A percentile compares a stretch with the other conserved stretches of the same genome.
Evolutionary conservation across 2,888 invertebrate genomes (phyloP).

Genomic region (Allygus modestus): DNA sequence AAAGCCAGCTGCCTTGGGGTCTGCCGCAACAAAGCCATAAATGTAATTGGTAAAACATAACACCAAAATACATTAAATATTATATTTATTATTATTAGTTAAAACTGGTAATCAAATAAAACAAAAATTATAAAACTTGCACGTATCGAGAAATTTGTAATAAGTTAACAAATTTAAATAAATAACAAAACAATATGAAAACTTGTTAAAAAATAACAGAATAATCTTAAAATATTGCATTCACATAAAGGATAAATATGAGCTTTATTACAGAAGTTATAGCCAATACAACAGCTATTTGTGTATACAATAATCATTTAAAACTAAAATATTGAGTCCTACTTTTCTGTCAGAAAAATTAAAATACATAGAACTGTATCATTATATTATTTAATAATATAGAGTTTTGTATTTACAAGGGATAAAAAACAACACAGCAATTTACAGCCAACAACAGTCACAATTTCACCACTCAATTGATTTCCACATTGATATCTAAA

Average conservation of each 20-base stretch:
- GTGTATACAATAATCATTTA: neutral
- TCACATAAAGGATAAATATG: neutral
- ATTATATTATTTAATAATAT: constrained; percentile 21
- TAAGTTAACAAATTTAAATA: neutral
- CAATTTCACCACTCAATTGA: constrained; percentile 10
- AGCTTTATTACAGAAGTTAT: no score
- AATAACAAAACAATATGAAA: neutral
- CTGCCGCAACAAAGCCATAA: no score
- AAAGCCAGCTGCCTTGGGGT: no score
- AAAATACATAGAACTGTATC: constrained; percentile 13
- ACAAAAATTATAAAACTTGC: neutral
- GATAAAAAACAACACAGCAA: constrained; percentile 16
- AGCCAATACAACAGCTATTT: no score
- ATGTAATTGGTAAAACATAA: no score
- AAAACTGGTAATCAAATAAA: neutral
- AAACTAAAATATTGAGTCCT: neutral
- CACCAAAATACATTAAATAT: neutral
- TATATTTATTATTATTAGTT: neutral
- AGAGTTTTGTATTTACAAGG: neutral
- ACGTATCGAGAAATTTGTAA: neutral
- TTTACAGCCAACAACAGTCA: constrained; percentile 28
- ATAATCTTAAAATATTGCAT: neutral
- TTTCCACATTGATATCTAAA: constrained; percentile 34
- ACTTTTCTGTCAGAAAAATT: neutral
- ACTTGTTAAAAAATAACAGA: neutral